These are phyloP conservation scores for Prosapia bicincta DNA, from an alignment of 2,888 invertebrate genomes.

Conservation along the genomic window DNA sequence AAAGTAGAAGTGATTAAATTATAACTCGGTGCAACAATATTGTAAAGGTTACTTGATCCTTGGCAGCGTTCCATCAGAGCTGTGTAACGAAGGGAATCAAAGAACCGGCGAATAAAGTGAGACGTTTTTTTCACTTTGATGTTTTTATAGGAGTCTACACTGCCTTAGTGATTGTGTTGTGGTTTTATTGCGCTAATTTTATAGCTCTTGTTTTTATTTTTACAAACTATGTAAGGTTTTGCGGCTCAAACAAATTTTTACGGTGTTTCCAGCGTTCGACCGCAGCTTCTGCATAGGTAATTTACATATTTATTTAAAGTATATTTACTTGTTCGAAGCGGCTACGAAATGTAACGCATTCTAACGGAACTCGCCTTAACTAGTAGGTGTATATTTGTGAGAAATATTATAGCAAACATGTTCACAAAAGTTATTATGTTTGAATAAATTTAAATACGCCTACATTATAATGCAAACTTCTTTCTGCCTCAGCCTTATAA, in stretches of 20 bases:
- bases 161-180: background rate
- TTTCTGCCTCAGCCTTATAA: too few relatives aligned
- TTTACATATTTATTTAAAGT: too few relatives aligned
- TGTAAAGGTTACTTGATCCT: background rate
- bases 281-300: too few relatives aligned
- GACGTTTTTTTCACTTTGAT: background rate
- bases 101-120: background rate
- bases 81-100: background rate
- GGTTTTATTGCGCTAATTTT: background rate
- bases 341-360: too few relatives aligned
- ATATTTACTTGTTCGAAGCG: too few relatives aligned
- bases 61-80: background rate
- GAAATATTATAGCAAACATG: too few relatives aligned
- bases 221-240: background rate
- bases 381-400: too few relatives aligned
- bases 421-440: too few relatives aligned
- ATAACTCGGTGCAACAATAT: background rate
- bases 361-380: too few relatives aligned
- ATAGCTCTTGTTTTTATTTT: background rate
- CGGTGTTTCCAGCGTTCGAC: too few relatives aligned
- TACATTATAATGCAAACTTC: too few relatives aligned
- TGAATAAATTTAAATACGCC: too few relatives aligned
- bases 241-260: background rate
- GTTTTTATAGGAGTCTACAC: background rate
- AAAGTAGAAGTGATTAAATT: slow-evolving; percentile 2